Evolutionary conservation across 2,797 vertebrate genomes (phyloP).

Genomic region (Halcyon smyrnensis): DNA sequence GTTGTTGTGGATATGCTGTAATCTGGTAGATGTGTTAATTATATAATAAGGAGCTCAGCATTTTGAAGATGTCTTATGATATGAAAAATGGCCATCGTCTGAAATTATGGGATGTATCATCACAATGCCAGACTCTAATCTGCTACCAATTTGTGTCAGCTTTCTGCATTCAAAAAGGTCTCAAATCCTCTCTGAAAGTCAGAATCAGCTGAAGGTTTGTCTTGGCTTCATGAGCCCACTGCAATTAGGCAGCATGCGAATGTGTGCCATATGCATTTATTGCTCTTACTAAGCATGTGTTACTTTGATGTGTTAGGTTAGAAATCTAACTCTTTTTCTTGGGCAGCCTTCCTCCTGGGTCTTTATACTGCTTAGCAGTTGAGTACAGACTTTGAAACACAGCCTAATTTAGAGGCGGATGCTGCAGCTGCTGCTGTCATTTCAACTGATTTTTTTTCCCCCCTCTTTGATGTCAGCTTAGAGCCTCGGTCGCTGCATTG

Average conservation of each 20-base stretch:
- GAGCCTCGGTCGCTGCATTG: constrained; percentile 82
- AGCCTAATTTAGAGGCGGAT: constrained; percentile 91
- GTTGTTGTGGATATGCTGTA: constrained; percentile 42
- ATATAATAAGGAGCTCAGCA: constrained; percentile 63
- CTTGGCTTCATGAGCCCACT: constrained; percentile 79
- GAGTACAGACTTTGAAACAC: constrained; percentile 91
- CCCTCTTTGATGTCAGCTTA: constrained; percentile 90
- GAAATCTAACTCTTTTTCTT: constrained; percentile 84
- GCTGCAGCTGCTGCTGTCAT: constrained; percentile 96
- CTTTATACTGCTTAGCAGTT: constrained; percentile 85
- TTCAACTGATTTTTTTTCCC: constrained; percentile 81
- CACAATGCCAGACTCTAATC: constrained; percentile 77
- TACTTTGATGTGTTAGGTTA: constrained; percentile 88
- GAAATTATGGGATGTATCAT: constrained; percentile 76
- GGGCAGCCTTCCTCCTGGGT: constrained; percentile 86
- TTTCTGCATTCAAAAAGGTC: constrained; percentile 72
- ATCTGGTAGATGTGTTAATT: constrained; percentile 46
- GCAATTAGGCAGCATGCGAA: constrained; percentile 84
- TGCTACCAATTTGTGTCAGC: constrained; percentile 81
- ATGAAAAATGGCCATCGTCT: constrained; percentile 71
- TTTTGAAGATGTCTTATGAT: constrained; percentile 67
- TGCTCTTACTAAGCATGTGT: constrained; percentile 86
- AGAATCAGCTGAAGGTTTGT: constrained; percentile 80
- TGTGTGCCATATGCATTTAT: constrained; percentile 84
- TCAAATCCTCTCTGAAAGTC: constrained; percentile 77